phyloP scores from a whole-genome alignment of 2,113 vertebrate genomes.

The Hemiprocne comata region DNA sequence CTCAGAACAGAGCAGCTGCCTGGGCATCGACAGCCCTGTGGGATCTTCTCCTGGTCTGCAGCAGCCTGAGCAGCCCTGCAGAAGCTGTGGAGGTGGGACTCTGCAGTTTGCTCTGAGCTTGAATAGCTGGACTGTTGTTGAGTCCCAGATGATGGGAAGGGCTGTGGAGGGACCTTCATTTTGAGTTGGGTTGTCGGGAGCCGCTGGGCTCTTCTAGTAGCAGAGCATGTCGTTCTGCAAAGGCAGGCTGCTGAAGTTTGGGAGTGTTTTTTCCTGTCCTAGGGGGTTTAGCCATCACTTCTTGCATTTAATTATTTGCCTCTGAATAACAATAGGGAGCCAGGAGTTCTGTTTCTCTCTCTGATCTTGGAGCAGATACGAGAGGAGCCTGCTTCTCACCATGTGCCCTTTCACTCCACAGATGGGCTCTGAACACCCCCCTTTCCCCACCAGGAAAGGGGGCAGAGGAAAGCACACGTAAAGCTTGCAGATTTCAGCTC shows the following conservation, averaged over 20 bases:
- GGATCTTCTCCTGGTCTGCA: not conserved
- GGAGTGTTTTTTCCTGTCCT: not conserved
- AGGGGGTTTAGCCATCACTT: not conserved
- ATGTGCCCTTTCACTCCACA: not conserved
- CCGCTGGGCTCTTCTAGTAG: not conserved
- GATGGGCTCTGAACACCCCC: not conserved
- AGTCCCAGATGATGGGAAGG: not conserved
- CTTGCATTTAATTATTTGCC: not conserved
- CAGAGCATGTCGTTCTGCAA: not conserved
- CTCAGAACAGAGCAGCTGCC: not conserved
- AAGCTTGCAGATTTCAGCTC: not conserved
- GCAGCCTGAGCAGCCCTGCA: not conserved
- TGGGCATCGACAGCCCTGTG: rapidly evolving
- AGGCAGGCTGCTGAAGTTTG: not conserved
- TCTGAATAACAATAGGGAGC: not conserved
- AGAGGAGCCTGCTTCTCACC: not conserved
- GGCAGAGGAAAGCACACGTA: not conserved
- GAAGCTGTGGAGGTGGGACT: not conserved
- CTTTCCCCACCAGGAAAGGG: not conserved
- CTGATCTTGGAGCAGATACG: not conserved
- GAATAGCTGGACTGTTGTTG: not conserved
- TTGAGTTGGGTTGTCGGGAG: not conserved
- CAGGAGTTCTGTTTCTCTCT: not conserved
- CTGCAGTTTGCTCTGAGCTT: not conserved
- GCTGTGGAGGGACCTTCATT: not conserved